Conservation (phyloP, 1,140 invertebrate species). For the Sycobia sp. region DNA sequence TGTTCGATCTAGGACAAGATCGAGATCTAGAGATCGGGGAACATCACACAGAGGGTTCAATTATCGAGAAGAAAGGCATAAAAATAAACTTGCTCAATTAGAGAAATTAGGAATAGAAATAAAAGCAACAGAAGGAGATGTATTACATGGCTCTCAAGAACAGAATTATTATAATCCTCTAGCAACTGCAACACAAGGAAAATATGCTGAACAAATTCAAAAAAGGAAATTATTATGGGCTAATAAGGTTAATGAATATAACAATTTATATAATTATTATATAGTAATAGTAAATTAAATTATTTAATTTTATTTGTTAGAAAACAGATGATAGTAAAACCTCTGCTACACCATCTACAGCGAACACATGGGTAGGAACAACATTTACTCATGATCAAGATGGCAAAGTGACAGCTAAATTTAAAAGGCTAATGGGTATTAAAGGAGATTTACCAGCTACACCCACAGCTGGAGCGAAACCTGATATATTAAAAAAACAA, state of each 20-base stretch:
- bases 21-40: conserved; percentile 47
- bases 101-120: conserved; percentile 61
- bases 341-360: conserved; percentile 53
- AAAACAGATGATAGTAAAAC: conserved; percentile 45
- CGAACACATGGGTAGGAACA: conserved; percentile 79
- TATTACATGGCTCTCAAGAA: conserved; percentile 50
- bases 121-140: conserved; percentile 50
- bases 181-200: conserved; percentile 77
- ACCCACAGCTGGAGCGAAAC: conserved; percentile 52
- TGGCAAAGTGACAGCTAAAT: conserved; percentile 91
- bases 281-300: neutral
- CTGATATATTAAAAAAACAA: conserved; percentile 78
- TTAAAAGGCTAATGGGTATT: conserved; percentile 94
- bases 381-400: conserved; percentile 88
- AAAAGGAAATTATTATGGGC: conserved; percentile 90
- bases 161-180: conserved; percentile 82
- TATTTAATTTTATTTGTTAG: conserved; percentile 3
- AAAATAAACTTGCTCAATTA: conserved; percentile 59
- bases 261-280: neutral
- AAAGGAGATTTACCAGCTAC: conserved; percentile 66
- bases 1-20: conserved; percentile 42
- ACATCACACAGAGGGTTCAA: conserved; percentile 47
- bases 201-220: conserved; percentile 86
- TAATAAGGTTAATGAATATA: conserved; percentile 65
- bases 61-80: conserved; percentile 56